These are phyloP conservation scores for Euzophera pinguis DNA, from an alignment of 2,888 invertebrate species.

Conservation along the genomic window DNA sequence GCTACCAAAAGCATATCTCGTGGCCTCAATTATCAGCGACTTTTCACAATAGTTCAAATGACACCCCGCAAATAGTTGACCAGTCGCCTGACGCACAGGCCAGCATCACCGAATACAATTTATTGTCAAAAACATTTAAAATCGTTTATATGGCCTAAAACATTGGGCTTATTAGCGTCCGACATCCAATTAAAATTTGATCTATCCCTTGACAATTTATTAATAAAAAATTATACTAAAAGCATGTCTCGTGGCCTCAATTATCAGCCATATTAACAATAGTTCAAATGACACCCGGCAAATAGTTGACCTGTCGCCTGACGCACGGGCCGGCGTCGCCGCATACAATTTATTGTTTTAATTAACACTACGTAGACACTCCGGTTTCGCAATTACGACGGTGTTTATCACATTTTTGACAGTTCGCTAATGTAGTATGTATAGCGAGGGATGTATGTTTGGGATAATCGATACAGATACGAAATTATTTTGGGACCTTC, in stretches of 20 bases:
- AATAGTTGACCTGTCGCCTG: constrained; percentile 51
- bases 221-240: background rate
- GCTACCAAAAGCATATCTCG: constrained; percentile 21
- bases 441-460: background rate
- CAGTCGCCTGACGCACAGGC: constrained; percentile 31
- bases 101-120: constrained; percentile 43
- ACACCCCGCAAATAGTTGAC: constrained; percentile 54
- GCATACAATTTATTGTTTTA: constrained; percentile 62
- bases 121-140: no score
- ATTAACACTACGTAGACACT: constrained; percentile 57
- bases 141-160: no score
- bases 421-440: constrained; percentile 17
- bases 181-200: no score
- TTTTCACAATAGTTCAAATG: constrained; percentile 61
- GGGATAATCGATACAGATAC: background rate
- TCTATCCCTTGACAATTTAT: no score
- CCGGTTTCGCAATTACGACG: constrained; percentile 45
- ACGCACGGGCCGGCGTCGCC: constrained; percentile 34
- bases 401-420: constrained; percentile 55
- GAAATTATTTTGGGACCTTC: background rate
- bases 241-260: constrained; percentile 40
- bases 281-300: constrained; percentile 48
- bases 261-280: constrained; percentile 55
- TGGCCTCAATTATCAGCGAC: constrained; percentile 48
- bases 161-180: no score